Percentiles rank a stretch among this genome's conserved stretches.
Evolutionary conservation across 2,797 vertebrate species (phyloP).

Genomic region (Gymnodraco acuticeps): DNA sequence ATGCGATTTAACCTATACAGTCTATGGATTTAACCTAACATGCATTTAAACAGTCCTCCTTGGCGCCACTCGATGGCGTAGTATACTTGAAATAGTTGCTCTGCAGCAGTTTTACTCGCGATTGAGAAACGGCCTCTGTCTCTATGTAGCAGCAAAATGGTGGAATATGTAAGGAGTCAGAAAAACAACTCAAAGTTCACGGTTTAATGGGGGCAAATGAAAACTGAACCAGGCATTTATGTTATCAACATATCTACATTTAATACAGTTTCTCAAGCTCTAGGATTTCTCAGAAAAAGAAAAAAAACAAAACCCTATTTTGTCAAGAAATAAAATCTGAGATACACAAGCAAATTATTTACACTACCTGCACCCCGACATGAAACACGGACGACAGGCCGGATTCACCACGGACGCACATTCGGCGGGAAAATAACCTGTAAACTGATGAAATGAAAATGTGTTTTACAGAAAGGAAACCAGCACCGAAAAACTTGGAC

Average conservation of each 20-base stretch:
- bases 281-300: slow-evolving; percentile 63
- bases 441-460: slow-evolving; percentile 56
- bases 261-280: slow-evolving; percentile 80
- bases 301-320: slow-evolving; percentile 61
- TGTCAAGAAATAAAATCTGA: slow-evolving; percentile 77
- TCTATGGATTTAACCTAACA: too few relatives aligned
- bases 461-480: slow-evolving; percentile 30
- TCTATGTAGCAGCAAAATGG: too few relatives aligned
- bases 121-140: too few relatives aligned
- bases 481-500: slow-evolving; percentile 38
- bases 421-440: slow-evolving; percentile 51
- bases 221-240: slow-evolving; percentile 66
- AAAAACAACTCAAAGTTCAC: slow-evolving; percentile 57
- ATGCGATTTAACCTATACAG: too few relatives aligned
- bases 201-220: slow-evolving; percentile 73
- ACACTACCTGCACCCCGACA: slow-evolving; percentile 66
- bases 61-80: too few relatives aligned
- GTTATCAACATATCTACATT: slow-evolving; percentile 86
- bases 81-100: too few relatives aligned
- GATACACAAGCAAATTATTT: slow-evolving; percentile 78
- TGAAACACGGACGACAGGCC: slow-evolving; percentile 43
- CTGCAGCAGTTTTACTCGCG: too few relatives aligned
- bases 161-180: slow-evolving; percentile 15
- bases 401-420: slow-evolving; percentile 63
- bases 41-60: too few relatives aligned